phyloP scores from a whole-genome alignment of 1,140 invertebrate species.

The Tribolium madens region DNA sequence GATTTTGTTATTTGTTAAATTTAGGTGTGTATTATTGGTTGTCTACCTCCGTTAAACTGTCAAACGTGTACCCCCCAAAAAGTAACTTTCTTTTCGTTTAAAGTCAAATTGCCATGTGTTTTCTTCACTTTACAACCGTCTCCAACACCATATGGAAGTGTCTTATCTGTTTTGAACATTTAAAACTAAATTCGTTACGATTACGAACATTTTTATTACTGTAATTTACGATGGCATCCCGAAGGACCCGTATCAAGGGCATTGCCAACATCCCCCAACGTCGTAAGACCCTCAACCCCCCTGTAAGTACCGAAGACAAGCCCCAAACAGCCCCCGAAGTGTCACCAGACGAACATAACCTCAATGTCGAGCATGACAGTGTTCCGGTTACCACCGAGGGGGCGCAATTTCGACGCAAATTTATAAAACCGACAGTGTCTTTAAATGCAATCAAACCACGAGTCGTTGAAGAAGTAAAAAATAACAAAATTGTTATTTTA shows the following conservation, averaged over 20 bases:
- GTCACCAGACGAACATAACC: constrained; percentile 27
- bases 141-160: constrained; percentile 42
- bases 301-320: constrained; percentile 23
- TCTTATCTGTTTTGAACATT: not conserved
- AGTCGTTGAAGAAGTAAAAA: constrained; percentile 18
- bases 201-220: constrained; percentile 34
- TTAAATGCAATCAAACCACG: constrained; percentile 47
- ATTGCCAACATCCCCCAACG: constrained; percentile 63
- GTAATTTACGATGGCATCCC: constrained; percentile 50
- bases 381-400: not conserved
- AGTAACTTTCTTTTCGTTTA: not conserved
- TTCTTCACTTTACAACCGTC: not conserved
- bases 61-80: not conserved
- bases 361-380: constrained; percentile 13
- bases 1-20: too few species aligned
- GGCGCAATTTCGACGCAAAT: constrained; percentile 42
- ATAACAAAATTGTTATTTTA: constrained; percentile 20
- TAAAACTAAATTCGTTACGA: constrained; percentile 7
- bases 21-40: not conserved
- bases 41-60: not conserved
- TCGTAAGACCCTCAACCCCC: constrained; percentile 51
- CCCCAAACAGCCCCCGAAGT: not conserved
- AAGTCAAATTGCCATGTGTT: constrained; percentile 46
- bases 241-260: constrained; percentile 62
- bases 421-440: constrained; percentile 52